Conservation (phyloP, 2,113 vertebrate genomes). For the Oriolus oriolus region DNA sequence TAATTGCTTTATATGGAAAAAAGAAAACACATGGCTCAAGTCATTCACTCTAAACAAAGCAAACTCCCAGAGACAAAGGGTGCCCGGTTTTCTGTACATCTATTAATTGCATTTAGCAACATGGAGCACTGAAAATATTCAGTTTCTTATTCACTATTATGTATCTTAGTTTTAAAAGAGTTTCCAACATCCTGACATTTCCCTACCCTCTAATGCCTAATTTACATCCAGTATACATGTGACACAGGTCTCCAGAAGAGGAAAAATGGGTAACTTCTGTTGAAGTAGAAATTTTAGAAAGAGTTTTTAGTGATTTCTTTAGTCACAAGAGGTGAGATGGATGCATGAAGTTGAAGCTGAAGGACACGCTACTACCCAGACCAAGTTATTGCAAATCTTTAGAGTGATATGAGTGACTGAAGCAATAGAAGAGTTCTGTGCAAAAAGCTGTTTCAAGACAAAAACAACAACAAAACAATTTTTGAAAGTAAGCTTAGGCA, state of each 20-base stretch:
- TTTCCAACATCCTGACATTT: not conserved
- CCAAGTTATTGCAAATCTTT: not conserved
- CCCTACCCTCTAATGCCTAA: not conserved
- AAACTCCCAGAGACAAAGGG: not conserved
- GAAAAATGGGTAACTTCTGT: not conserved
- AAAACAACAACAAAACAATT: not conserved
- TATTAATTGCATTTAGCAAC: not conserved
- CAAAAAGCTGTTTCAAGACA: not conserved
- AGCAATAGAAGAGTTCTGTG: not conserved
- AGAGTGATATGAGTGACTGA: accelerated
- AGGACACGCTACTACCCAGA: not conserved
- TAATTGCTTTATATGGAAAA: not conserved
- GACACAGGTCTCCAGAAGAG: not conserved
- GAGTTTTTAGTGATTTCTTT: not conserved
- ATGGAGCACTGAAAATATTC: not conserved
- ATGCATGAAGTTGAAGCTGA: not conserved
- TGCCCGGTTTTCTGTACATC: not conserved
- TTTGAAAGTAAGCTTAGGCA: not conserved
- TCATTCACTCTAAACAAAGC: not conserved
- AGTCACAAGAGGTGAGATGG: not conserved
- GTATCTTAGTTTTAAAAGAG: not conserved
- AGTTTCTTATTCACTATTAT: not conserved
- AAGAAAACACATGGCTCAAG: not conserved
- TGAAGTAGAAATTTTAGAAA: not conserved
- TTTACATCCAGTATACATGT: not conserved